A percentile compares a stretch with the other conserved stretches of the same genome.
These are phyloP conservation scores for Lacerta bilineata DNA, from an alignment of 2,797 vertebrate genomes.

Conservation along the genomic window DNA sequence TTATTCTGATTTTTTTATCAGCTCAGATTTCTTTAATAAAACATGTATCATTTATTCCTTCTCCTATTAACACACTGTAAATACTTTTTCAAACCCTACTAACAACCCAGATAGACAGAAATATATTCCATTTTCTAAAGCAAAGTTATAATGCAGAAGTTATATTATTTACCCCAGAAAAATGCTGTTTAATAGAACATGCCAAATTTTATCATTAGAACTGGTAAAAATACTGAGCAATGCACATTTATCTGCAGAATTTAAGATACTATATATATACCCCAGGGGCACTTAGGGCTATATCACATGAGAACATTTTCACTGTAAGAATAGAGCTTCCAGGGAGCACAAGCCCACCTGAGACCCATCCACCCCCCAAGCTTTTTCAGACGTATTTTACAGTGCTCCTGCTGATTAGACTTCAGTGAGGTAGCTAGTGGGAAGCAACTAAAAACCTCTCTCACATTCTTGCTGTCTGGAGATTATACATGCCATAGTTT, in stretches of 20 bases:
- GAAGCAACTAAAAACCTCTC: not conserved
- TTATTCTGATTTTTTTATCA: slow-evolving; percentile 79
- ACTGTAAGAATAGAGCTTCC: not conserved
- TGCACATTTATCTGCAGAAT: accelerated
- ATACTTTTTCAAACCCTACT: slow-evolving; percentile 71
- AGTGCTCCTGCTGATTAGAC: not conserved
- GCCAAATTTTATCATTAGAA: not conserved
- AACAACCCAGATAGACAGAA: slow-evolving; percentile 57
- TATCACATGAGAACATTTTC: not conserved
- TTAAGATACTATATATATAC: not conserved
- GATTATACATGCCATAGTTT: not conserved
- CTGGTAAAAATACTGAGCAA: slow-evolving; percentile 22
- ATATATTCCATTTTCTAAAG: slow-evolving; percentile 35
- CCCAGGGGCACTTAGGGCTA: not conserved
- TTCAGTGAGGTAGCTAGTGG: not conserved
- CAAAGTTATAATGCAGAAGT: not conserved
- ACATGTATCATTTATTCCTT: slow-evolving; percentile 72
- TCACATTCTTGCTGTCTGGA: not conserved
- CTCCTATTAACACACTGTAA: slow-evolving; percentile 74
- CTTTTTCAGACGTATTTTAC: not conserved
- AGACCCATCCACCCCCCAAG: not conserved
- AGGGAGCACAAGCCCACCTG: not conserved
- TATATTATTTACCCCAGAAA: not conserved
- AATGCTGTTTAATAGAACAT: not conserved
- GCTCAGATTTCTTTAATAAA: slow-evolving; percentile 81